phyloP scores from a whole-genome alignment of 2,113 vertebrate species.

The Megalops atlanticus region DNA sequence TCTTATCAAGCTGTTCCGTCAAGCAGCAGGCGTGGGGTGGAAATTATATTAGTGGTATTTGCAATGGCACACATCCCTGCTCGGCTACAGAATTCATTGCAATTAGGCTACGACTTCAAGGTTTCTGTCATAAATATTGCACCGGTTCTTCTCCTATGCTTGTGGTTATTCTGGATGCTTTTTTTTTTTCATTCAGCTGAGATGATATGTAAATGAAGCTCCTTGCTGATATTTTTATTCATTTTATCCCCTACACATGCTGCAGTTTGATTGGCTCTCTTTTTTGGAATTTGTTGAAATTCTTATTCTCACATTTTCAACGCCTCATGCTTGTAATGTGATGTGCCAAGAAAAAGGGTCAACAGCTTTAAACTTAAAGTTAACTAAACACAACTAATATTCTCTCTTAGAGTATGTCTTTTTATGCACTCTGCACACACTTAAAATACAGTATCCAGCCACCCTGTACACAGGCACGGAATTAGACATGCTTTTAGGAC shows the following conservation, averaged over 20 bases:
- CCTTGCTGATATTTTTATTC: too few relatives aligned
- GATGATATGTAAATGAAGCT: too few relatives aligned
- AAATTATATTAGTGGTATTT: slow-evolving; percentile 60
- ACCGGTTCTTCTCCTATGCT: background rate
- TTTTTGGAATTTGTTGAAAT: background rate
- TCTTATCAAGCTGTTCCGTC: slow-evolving; percentile 67
- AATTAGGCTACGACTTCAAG: background rate
- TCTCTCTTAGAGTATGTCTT: background rate
- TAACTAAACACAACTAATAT: background rate
- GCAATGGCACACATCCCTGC: slow-evolving; percentile 43
- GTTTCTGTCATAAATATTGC: background rate
- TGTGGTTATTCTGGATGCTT: background rate
- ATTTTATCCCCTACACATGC: background rate
- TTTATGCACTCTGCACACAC: background rate
- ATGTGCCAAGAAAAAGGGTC: background rate
- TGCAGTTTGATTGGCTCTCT: background rate
- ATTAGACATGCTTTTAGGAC: slow-evolving; percentile 34
- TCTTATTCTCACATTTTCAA: background rate
- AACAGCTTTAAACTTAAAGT: background rate
- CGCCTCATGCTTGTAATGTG: background rate
- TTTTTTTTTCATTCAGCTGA: background rate
- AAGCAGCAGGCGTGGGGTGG: slow-evolving; percentile 46
- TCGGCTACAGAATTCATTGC: background rate
- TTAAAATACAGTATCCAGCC: background rate
- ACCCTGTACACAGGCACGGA: background rate